Evolutionary conservation across 92 coral and sea anemone species (phyloP), one percentile per base, ranked within the genome.

Genomic region (Anthopleura xanthogrammica): DNA sequence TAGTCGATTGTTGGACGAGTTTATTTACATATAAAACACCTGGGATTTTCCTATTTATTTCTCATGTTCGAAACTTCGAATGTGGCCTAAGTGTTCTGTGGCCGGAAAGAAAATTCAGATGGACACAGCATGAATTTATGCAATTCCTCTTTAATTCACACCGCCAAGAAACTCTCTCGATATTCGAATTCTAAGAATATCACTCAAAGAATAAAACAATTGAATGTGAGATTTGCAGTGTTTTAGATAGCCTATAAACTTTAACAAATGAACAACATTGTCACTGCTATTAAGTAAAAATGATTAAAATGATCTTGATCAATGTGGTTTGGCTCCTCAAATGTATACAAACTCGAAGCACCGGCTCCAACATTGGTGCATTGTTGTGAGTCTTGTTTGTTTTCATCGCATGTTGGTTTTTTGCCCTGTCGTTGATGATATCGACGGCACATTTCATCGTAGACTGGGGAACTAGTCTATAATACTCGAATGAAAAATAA

Each of bases 11-110:
- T 78, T 85, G 39, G 83, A 58, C 56, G 40, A 68, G 83, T 85
- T 83, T 77, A 94, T 94, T 94, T 86, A 78, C 98, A 94, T 94
- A 92, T 23, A 76, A 46, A 79, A 75, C 98, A 94, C 93, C 98
- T 94, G 98, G 75, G 87, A 60, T 41, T 20, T 10, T 19, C 52
- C 42, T 94, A 92, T 94, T 87, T 92, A 86, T 89, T 87, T 93
- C 95, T 65, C 93, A 86, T 79, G 87, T 85, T 80, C 77, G 89
- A 92, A 87, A 89, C 95, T 86, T 86, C 77, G 86, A 92, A 86
- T 85, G 86, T 56, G 79, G 78, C 54, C 62, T 66, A 77, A 83
- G 70, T 82, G 77, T 46, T 68, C 85, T 41, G 84, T 60, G 65
- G 86, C 88, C 88, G 88, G 88, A 85, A 85, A 79, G 79, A 56